Conservation (phyloP, 2,888 invertebrate species). For the Dastarcus helophoroides region DNA sequence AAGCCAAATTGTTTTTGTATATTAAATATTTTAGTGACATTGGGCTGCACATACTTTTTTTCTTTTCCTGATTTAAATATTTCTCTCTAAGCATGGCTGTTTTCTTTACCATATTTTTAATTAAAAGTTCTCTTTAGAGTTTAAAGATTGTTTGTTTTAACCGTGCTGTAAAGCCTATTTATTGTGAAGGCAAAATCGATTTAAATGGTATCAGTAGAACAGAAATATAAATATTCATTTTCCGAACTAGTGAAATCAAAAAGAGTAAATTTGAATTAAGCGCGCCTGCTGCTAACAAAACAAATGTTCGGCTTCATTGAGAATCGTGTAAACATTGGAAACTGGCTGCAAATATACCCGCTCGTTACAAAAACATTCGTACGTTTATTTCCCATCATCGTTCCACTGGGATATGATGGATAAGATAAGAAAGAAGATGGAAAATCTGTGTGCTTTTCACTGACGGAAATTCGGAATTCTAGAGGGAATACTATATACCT, state of each 20-base stretch:
- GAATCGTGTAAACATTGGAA: neutral
- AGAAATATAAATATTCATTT: neutral
- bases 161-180: no score
- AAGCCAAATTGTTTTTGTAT: no score
- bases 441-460: conserved; percentile 1
- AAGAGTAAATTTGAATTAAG: conserved; percentile 1
- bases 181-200: neutral
- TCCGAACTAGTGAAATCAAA: neutral
- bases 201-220: neutral
- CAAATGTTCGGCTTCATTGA: conserved; percentile 1
- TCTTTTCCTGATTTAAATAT: no score
- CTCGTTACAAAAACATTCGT: conserved; percentile 1
- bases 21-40: no score
- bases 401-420: conserved; percentile 1
- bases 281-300: neutral
- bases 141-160: no score
- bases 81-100: no score
- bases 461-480: neutral
- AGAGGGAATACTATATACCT: conserved; percentile 1
- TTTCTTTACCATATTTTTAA: no score
- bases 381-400: conserved; percentile 1
- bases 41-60: no score
- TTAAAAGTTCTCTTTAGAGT: no score
- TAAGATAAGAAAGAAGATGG: conserved; percentile 1
- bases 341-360: neutral